Base-by-base conservation (phyloP, 2,113 vertebrate species). In the Seriola quinqueradiata region DNA sequence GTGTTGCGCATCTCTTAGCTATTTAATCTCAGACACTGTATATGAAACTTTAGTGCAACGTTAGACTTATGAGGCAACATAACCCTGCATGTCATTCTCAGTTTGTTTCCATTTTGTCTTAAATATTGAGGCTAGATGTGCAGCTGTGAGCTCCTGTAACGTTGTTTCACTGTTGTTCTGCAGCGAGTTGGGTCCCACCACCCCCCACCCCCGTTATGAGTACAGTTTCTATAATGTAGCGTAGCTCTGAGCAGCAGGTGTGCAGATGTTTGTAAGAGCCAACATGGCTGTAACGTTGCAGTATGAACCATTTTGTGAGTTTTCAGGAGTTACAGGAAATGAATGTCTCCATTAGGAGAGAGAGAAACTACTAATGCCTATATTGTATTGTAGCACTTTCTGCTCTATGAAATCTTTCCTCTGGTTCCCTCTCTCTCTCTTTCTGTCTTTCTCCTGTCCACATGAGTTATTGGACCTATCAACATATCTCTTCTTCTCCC, bases 71-170 rank as follows among this genome's bases (percentile, higher is more conserved):
- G 69, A 87, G 75, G 79, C 70, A 58, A 69, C 79, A 71, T 61
- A 81, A 83, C 68, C 83, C 82, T 90, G 92, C 92, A 92, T 87
- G 90, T 79, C 88, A 76, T 92, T 77, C 82, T 87, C 32, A 46
- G 23, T 92, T 89, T 85, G 75, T 75, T 84, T 89, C 63, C 36
- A 64, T 82, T 50, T 73, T 40, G 70, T 90, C 74, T 81, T 78
- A 54, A 67, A 75, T 83, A 87, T 85, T 25, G 40, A 76, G 48
- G 77, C 52, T 82, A 54, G 63, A 73, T 23, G 75, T 84, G 79
- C 50, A 38, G 19, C 38, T 72, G 32, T 68, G 80, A 72, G 77
- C 59, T 87, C 73, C 64, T 54, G 5, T 63, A 19, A 75, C n/a
- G 11, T 52, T 48, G 57, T 82, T 75, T 71, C 64, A 55, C 74